Base-by-base conservation (phyloP, 2,797 vertebrate species). In the Chloroceryle amazona region DNA sequence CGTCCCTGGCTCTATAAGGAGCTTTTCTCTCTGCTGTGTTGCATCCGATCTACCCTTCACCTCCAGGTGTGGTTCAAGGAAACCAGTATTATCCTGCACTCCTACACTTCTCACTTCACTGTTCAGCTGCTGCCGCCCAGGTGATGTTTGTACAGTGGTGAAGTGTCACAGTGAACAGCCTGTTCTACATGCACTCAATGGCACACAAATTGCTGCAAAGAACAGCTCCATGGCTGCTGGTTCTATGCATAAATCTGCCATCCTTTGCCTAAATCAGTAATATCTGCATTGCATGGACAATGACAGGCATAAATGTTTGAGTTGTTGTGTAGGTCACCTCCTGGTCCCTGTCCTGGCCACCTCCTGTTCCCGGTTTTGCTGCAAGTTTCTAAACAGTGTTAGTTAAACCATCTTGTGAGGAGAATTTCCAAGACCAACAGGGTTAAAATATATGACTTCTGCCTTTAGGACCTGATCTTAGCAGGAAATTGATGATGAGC, bases 131-230 rank as follows among this genome's bases (percentile, higher is more conserved):
- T 13, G 54, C 8, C 49, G 67, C 26, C 25, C 15, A 19, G 13
- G n/a, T 23, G 52, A 13, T 66, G 25, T 26, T 67, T 80, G 42
- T 28, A 18, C 9, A 3, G 28, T 21, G 41, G 26, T 4, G 6
- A 42, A 44, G 7, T 6, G 14, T 79, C 35, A 39, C 13, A 0
- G 57, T 63, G 61, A 42, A 31, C 14, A 65, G 15, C 11, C n/a
- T 35, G n/a, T 41, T 31, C 31, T 37, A 0, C 0, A 1, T 11
- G 21, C 8, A 4, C 17, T 78, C 61, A 7, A 4, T 18, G 13
- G 10, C 23, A 16, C 42, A 7, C 23, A 29, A 42, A 26, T 67
- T n/a, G 21, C 65, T 49, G 49, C 28, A 35, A n/a, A 44, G 70
- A 87, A 54, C 21, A 47, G 25, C 29, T 79, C 13, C 2, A 2